phyloP scores from a whole-genome alignment of 2,888 invertebrate species.

The Lycocerus yunnanus region DNA sequence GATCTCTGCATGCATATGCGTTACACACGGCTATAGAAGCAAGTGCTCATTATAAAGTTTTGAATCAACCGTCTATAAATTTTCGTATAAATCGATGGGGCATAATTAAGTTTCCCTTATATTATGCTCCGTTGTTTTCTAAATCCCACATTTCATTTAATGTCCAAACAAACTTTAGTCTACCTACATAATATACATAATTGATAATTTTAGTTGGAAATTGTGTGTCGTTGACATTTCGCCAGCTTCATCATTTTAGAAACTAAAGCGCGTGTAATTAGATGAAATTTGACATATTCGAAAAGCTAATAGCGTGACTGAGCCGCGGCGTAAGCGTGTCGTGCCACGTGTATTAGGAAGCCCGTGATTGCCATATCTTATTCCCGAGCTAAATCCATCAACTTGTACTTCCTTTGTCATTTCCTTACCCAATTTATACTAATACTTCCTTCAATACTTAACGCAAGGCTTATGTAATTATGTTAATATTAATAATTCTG shows the following conservation, averaged over 20 bases:
- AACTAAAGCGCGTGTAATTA: conserved; percentile 20
- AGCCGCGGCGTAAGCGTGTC: conserved; percentile 13
- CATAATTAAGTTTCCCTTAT: conserved; percentile 8
- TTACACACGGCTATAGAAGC: not conserved
- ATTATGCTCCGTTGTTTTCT: conserved; percentile 5
- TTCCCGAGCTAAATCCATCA: conserved; percentile 26
- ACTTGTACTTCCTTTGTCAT: conserved; percentile 26
- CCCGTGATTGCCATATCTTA: conserved; percentile 23
- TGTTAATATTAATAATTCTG: conserved; percentile 10
- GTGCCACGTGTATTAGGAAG: conserved; percentile 26
- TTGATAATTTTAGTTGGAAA: conserved; percentile 15
- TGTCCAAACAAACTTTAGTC: conserved; percentile 10
- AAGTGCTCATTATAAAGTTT: not conserved
- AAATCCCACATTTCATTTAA: conserved; percentile 10
- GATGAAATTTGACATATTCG: conserved; percentile 27
- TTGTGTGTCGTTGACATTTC: conserved; percentile 20
- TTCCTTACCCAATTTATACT: conserved; percentile 21
- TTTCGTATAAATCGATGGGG: not conserved
- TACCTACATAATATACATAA: conserved; percentile 3
- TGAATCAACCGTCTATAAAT: not conserved
- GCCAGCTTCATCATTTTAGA: conserved; percentile 12
- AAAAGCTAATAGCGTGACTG: conserved; percentile 27
- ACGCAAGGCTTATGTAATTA: conserved; percentile 14
- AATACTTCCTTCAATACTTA: conserved; percentile 17
- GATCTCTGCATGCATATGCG: not conserved